Base-by-base conservation (phyloP, 2,888 invertebrate genomes). In the Scotopteryx bipunctaria region DNA sequence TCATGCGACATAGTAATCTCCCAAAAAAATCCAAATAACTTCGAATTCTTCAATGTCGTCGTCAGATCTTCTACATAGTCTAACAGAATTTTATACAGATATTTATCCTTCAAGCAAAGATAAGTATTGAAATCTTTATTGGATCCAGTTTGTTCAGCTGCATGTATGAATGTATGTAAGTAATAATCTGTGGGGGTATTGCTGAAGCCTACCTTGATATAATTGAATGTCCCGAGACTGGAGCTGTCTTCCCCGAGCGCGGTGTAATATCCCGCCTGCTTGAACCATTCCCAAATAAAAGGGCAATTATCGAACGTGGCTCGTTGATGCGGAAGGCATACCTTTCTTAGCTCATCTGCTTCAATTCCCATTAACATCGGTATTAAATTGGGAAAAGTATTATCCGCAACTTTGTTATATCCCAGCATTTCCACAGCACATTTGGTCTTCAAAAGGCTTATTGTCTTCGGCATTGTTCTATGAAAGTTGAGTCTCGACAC, bases 371-470 rank as follows among this genome's bases (percentile, higher is more conserved):
- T 93, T 6, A 98, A 83, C 56, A 96, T 92, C 0, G 98, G 95
- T n/a, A 96, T 92, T 52, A 98, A 77, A 79, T 98, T 98, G 0
- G 97, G 97, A 76, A 96, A 98, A 0, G 98, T 98, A 79, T 98
- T 98, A 80, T 98, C 98, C 1, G 94, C 98, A 3, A 98, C 95
- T 91, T 98, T 98, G 73, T 96, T 97, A 81, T 97, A 98, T 3
- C 98, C 98, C 61, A 94, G 80, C 76, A 98, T 91, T 73, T 97
- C 97, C 38, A 96, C 91, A 29, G 94, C 94, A 6, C 91, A 91
- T 52, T 95, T 83, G 9, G 92, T 78, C 45, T 91, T 86, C 41
- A 97, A 84, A 61, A 91, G 92, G 2, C 87, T 75, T n/a, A 92
- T 81, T 0, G 96, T 96, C 66, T 91, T 91, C 0, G 95, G 95